Percentiles rank a stretch among this genome's conserved stretches.
Evolutionary conservation across 2,888 invertebrate species (phyloP).

Genomic region (Strigamia crassipes): DNA sequence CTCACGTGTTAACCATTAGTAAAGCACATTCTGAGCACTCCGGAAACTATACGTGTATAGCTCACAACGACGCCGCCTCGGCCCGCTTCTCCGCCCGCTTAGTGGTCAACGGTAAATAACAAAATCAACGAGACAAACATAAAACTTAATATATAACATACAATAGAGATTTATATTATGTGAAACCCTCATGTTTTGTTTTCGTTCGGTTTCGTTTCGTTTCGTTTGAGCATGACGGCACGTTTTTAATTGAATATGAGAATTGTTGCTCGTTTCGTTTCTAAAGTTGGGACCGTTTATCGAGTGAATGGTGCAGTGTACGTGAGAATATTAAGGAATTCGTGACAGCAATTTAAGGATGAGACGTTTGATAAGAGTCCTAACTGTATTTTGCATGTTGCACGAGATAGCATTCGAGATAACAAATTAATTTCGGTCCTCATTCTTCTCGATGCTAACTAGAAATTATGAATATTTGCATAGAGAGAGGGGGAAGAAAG

Average conservation of each 20-base stretch:
- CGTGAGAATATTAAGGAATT: conserved; percentile 11
- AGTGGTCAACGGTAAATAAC: conserved; percentile 45
- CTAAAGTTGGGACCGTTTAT: neutral
- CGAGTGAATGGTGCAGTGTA: conserved; percentile 15
- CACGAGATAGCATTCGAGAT: conserved; percentile 32
- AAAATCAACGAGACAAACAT: neutral
- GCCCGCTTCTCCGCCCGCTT: conserved; percentile 38
- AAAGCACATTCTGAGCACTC: conserved; percentile 44
- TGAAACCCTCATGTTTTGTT: no score
- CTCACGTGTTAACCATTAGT: conserved; percentile 45
- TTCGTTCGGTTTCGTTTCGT: neutral
- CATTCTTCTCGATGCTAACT: conserved; percentile 19
- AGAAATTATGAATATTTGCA: conserved; percentile 1
- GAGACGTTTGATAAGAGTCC: conserved; percentile 26
- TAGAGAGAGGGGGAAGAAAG: neutral
- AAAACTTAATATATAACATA: neutral
- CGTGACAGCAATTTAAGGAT: conserved; percentile 26
- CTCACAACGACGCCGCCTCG: conserved; percentile 46
- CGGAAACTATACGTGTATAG: conserved; percentile 47
- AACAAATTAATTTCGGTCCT: conserved; percentile 25
- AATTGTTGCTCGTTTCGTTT: neutral
- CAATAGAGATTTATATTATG: neutral
- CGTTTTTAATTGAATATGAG: neutral
- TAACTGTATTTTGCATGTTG: conserved; percentile 29
- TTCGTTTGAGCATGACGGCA: neutral